These are phyloP conservation scores for Cheilosia impressa DNA, from an alignment of 2,888 invertebrate genomes.

Conservation along the genomic window DNA sequence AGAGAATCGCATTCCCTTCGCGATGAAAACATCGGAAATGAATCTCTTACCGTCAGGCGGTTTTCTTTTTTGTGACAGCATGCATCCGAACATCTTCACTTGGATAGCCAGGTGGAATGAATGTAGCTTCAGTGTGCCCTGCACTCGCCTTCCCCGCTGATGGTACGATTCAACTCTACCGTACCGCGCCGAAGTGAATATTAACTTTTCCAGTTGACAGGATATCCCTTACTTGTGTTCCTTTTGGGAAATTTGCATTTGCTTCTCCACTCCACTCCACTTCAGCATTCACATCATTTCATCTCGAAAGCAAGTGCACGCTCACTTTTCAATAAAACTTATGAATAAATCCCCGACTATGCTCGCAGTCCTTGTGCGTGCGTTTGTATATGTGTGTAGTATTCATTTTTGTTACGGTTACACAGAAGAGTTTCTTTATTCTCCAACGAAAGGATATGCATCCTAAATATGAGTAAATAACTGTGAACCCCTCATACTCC, in stretches of 20 bases:
- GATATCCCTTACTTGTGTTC: constrained; percentile 57
- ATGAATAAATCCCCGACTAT: constrained; percentile 39
- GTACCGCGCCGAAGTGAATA: constrained; percentile 32
- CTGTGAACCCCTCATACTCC: neutral
- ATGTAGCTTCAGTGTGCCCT: neutral
- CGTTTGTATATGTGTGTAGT: neutral
- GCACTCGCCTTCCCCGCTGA: neutral
- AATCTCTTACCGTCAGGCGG: neutral
- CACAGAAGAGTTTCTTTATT: constrained; percentile 14
- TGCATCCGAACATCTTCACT: neutral
- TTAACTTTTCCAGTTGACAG: constrained; percentile 63
- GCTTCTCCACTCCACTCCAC: constrained; percentile 9
- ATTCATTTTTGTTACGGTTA: neutral
- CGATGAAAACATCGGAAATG: too few species aligned
- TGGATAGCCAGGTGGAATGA: neutral
- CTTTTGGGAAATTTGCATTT: constrained; percentile 58
- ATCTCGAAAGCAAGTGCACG: constrained; percentile 25
- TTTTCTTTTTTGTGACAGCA: neutral
- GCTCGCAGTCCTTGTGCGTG: constrained; percentile 2
- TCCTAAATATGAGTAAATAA: neutral
- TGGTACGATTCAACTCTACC: neutral
- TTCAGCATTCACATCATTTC: neutral
- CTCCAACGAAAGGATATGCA: constrained; percentile 7
- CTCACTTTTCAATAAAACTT: constrained; percentile 41
- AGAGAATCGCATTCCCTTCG: too few species aligned